Conservation (phyloP, 2,797 vertebrate genomes). For the Anguilla marmorata region DNA sequence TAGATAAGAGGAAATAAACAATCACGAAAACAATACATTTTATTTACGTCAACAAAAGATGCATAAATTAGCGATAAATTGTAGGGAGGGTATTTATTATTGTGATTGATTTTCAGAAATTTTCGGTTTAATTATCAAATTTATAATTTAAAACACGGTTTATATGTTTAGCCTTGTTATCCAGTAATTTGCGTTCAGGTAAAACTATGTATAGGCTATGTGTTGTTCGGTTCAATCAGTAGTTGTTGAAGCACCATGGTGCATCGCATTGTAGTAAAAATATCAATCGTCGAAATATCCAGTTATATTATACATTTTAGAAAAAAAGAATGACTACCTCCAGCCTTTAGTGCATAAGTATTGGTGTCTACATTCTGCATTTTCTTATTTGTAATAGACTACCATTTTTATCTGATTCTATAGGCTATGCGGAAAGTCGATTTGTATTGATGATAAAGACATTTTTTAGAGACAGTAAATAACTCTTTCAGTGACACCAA, state of each 20-base stretch:
- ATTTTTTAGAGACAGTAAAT: background rate
- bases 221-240: background rate
- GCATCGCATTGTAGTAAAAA: background rate
- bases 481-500: constrained; percentile 10
- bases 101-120: background rate
- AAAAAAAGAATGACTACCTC: background rate
- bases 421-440: constrained; percentile 19
- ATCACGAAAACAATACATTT: background rate
- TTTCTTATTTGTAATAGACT: constrained; percentile 18
- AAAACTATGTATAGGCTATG: background rate
- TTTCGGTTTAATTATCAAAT: background rate
- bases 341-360: background rate
- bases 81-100: background rate
- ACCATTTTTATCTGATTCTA: constrained; percentile 42
- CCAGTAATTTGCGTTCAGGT: background rate
- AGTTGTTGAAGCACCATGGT: background rate
- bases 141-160: background rate
- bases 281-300: background rate
- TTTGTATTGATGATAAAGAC: constrained; percentile 32
- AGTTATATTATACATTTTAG: background rate
- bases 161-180: background rate
- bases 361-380: background rate
- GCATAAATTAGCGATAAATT: background rate
- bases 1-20: background rate
- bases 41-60: background rate